These are phyloP conservation scores for Serrognathus titanus DNA, from an alignment of 2,888 invertebrate species.

Conservation along the genomic window DNA sequence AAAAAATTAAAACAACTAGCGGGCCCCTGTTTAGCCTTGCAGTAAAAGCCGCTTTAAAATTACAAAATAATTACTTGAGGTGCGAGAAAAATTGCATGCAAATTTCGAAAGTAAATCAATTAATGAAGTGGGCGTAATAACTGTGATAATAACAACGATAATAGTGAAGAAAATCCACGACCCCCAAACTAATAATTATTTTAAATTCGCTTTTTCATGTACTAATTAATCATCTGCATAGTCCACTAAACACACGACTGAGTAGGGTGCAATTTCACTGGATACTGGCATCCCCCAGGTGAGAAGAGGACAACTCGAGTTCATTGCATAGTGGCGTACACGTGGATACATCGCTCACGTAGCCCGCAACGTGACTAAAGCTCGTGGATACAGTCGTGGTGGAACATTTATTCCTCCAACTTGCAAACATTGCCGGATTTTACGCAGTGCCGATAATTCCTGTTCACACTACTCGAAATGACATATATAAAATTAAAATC, in stretches of 20 bases:
- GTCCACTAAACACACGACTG: constrained; percentile 31
- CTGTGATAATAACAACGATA: constrained; percentile 21
- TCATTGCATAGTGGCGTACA: constrained; percentile 49
- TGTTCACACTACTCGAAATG: too few species aligned
- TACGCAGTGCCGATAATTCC: neutral
- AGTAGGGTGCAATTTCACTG: constrained; percentile 48
- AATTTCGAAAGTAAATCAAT: constrained; percentile 1
- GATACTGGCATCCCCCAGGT: constrained; percentile 35
- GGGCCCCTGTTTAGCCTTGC: neutral
- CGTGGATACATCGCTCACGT: constrained; percentile 45
- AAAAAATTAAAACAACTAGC: constrained; percentile 5
- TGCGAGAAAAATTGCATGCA: too few species aligned
- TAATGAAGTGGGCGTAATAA: constrained; percentile 20
- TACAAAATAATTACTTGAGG: too few species aligned
- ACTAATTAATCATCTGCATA: too few species aligned
- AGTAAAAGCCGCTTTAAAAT: neutral
- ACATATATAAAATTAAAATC: too few species aligned
- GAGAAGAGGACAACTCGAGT: constrained; percentile 44
- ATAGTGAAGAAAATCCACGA: constrained; percentile 40
- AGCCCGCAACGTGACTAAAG: constrained; percentile 42
- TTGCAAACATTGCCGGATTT: constrained; percentile 9
- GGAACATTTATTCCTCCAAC: constrained; percentile 23
- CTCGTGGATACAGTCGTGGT: constrained; percentile 47
- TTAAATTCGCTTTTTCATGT: constrained; percentile 1
- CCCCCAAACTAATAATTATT: constrained; percentile 38